Conservation (phyloP, 2,797 vertebrate genomes). For the Scolopax rusticola region DNA sequence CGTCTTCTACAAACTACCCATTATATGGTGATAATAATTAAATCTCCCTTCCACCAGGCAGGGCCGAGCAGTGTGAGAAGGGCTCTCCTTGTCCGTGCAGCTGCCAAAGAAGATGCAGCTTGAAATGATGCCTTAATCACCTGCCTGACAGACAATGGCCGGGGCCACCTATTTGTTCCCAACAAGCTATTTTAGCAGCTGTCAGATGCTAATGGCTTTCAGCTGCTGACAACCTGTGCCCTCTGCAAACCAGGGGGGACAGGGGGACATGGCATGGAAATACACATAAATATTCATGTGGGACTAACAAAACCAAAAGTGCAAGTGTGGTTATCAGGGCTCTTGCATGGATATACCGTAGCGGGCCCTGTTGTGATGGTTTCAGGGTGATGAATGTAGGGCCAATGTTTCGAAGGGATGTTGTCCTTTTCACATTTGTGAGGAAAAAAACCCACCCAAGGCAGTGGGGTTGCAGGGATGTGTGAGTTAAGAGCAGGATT, state of each 20-base stretch:
- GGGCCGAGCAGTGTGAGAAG: background rate
- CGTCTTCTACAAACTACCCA: background rate
- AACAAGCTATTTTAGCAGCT: constrained; percentile 16
- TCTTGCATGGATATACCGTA: background rate
- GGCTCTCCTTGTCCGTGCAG: background rate
- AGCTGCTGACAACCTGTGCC: constrained; percentile 61
- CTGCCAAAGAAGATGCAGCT: constrained; percentile 5
- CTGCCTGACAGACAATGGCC: background rate
- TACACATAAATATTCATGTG: constrained; percentile 47
- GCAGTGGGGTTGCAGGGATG: background rate
- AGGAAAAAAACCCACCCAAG: background rate
- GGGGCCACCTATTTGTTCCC: background rate
- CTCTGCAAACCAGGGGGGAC: background rate
- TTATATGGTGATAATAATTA: background rate
- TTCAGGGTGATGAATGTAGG: background rate
- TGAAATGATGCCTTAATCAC: background rate
- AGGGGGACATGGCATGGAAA: background rate
- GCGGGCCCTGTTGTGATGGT: background rate
- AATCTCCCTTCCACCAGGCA: background rate
- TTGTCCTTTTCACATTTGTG: background rate
- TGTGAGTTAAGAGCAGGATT: background rate
- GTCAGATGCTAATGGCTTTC: constrained; percentile 29
- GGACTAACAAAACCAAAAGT: background rate
- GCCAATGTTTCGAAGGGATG: background rate
- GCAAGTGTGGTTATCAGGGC: background rate